Evolutionary conservation across 2,113 vertebrate species (phyloP), one percentile per base, ranked within the genome.

Genomic region (Camelus bactrianus): DNA sequence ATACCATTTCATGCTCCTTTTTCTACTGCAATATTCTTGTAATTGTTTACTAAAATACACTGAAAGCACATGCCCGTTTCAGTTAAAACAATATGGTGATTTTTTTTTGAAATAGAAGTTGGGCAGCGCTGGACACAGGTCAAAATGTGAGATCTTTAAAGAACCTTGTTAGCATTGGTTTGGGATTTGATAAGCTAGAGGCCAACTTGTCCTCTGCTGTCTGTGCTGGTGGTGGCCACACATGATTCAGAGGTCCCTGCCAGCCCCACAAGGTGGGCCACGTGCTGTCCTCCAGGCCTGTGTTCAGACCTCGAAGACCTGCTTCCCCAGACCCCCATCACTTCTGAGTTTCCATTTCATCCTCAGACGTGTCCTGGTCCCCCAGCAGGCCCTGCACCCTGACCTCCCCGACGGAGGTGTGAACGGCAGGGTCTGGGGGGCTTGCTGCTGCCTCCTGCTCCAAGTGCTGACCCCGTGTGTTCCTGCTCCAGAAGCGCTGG

Each of bases 401-500:
- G 1, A n/a, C 26, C 58, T 52, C 20, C 32, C 50, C 48, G 48
- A 32, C 46, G 50, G 48, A 69, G 52, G 52, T 64, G 5, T 15
- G 80, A 73, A 1, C 10, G n/a, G 3, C 1, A 15, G 24, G 14
- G 1, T 3, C 35, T 9, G 12, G 16, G 28, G 6, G 12, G 8
- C 32, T 4, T 52, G 24, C 35, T 26, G 7, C 16, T 10, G 20
- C 35, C 38, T 42, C 46, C 42, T 22, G 2, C 16, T 20, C 0
- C 0, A 48, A 28, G 0, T 5, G 38, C 60, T n/a, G n/a, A 20
- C 6, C 16, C 46, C 24, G 6, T 32, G 28, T 50, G 32, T 17
- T 60, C 46, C 3, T 14, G 50, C 22, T 79, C 4, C 52, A 42
- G 42, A 54, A 9, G 3, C 26, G 6, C 10, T 26, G 1, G 26